phyloP scores from a whole-genome alignment of 2,797 vertebrate genomes.

The Neomorphus geoffroyi region DNA sequence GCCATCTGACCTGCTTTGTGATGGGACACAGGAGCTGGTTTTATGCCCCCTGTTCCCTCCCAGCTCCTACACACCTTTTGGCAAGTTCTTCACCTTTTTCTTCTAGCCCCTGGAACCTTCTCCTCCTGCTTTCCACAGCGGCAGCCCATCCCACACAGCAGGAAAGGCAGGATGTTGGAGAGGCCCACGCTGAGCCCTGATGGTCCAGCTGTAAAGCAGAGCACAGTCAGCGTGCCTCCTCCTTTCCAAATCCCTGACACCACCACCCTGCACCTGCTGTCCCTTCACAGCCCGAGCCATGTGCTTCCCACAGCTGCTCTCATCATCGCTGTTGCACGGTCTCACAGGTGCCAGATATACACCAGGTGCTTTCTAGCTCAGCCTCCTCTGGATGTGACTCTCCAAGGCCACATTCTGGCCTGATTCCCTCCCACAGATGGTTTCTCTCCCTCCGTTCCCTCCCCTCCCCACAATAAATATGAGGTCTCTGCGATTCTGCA shows the following conservation, averaged over 20 bases:
- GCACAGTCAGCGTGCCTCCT: background rate
- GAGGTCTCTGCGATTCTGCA: background rate
- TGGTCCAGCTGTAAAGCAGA: background rate
- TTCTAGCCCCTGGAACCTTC: background rate
- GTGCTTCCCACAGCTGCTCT: background rate
- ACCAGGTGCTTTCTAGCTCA: background rate
- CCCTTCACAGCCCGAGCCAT: background rate
- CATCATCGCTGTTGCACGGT: background rate
- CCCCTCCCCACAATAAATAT: background rate
- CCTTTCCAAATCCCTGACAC: background rate
- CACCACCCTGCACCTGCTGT: background rate
- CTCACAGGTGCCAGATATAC: background rate
- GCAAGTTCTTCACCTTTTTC: background rate
- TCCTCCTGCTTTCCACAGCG: background rate
- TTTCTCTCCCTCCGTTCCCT: background rate
- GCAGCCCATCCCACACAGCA: background rate
- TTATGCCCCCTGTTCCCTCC: background rate
- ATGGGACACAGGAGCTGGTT: background rate
- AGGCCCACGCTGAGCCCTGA: fast-evolving
- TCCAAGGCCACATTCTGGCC: background rate
- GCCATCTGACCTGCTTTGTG: background rate
- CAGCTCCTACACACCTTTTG: background rate
- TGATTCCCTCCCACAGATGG: constrained; percentile 4
- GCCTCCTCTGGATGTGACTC: background rate
- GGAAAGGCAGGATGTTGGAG: background rate